Evolutionary conservation across 2,888 invertebrate species (phyloP).

Genomic region (Macrophya annulata): DNA sequence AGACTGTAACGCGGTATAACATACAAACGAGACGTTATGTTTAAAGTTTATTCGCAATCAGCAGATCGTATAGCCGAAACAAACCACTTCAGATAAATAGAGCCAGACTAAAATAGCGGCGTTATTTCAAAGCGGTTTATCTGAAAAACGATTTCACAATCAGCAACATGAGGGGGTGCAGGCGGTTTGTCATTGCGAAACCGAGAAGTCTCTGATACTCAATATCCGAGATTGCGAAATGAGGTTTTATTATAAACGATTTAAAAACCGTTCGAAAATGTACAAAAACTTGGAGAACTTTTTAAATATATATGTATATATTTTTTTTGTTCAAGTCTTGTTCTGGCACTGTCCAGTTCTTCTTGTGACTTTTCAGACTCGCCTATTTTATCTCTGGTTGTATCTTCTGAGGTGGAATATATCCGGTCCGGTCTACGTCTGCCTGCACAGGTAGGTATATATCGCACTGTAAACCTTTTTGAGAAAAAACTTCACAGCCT

Average conservation of each 20-base stretch:
- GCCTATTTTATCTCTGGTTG: constrained; percentile 32
- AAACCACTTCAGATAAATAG: not conserved
- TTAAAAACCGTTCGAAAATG: not conserved
- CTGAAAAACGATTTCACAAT: not conserved
- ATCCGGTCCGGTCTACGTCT: not conserved
- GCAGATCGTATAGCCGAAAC: constrained; percentile 32
- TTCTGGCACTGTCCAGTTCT: not conserved
- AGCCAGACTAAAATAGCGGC: constrained; percentile 24
- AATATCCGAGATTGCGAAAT: not conserved
- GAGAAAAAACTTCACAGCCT: constrained; percentile 3
- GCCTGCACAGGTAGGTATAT: not conserved
- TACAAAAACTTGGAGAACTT: not conserved
- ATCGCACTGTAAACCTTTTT: constrained; percentile 21
- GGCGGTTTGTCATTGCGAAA: constrained; percentile 32
- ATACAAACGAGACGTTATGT: not conserved
- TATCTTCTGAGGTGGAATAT: constrained; percentile 21
- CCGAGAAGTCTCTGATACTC: not conserved
- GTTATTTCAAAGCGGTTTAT: constrained; percentile 13
- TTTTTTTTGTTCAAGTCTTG: not conserved
- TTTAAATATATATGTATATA: not conserved
- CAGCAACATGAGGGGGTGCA: not conserved
- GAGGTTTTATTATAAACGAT: no score
- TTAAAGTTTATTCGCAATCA: constrained; percentile 38
- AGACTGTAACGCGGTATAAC: not conserved
- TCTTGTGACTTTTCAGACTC: constrained; percentile 8